phyloP scores from a whole-genome alignment of 2,797 vertebrate species.

The Malacoctenus gilli region DNA sequence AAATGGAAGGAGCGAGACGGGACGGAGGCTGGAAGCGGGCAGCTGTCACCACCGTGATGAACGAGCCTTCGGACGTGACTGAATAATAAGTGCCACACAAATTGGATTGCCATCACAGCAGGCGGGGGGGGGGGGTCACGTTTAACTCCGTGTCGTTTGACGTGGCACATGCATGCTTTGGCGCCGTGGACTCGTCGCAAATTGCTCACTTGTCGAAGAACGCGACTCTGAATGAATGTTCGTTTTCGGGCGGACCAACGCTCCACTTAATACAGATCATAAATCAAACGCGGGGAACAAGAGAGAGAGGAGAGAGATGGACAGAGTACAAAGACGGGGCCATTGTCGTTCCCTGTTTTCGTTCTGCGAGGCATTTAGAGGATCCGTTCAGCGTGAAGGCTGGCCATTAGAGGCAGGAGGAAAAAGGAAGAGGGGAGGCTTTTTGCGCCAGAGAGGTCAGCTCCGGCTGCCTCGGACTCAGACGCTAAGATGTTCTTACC shows the following conservation, averaged over 20 bases:
- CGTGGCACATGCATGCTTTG: background rate
- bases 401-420: slow-evolving; percentile 37
- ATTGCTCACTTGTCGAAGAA: slow-evolving; percentile 13
- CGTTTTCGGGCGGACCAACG: slow-evolving; percentile 11
- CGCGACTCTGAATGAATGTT: slow-evolving; percentile 8
- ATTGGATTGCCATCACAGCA: slow-evolving; percentile 62
- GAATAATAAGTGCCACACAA: slow-evolving; percentile 58
- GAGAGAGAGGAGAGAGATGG: slow-evolving; percentile 1
- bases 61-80: slow-evolving; percentile 52
- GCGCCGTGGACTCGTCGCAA: background rate
- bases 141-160: slow-evolving; percentile 6
- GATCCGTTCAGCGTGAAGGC: slow-evolving; percentile 40
- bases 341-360: slow-evolving; percentile 32
- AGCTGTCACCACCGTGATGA: slow-evolving; percentile 46
- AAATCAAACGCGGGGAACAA: slow-evolving; percentile 17
- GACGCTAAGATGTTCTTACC: slow-evolving; percentile 49
- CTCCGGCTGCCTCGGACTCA: slow-evolving; percentile 30
- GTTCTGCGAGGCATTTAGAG: slow-evolving; percentile 33
- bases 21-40: slow-evolving; percentile 26
- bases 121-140: slow-evolving; percentile 36
- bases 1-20: background rate
- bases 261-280: slow-evolving; percentile 23
- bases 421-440: slow-evolving; percentile 9
- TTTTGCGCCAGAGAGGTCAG: slow-evolving; percentile 47
- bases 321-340: slow-evolving; percentile 3